Base-by-base conservation (phyloP, 1,140 invertebrate genomes). In the Daktulosphaira vitifoliae region DNA sequence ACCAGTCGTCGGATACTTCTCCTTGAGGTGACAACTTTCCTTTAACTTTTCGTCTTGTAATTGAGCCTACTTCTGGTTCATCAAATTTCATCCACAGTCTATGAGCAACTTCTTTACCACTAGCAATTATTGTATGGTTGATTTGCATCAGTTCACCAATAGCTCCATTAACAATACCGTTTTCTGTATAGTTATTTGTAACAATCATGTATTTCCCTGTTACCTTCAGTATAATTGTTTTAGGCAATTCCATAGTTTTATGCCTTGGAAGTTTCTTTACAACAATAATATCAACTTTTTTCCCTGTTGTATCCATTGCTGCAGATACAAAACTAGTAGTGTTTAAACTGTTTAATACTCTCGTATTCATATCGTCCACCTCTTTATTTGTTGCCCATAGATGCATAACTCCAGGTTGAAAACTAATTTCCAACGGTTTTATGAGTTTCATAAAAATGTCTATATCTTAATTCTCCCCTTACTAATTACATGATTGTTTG, bases 161-260 rank as follows among this genome's bases (percentile, higher is more conserved):
- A 7, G 73, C 68, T 25, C 73, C 74, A 70, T 76, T 75, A 1
- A 67, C 71, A 64, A 76, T 68, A 4, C 74, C 73, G 69, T 75
- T 72, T 13, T 62, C n/a, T 1, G 73, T 71, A 56, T 76, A 70
- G 9, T 75, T 74, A 66, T 75, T 75, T 3, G 69, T 71, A 13
- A 71, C 72, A 29, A 76, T 71, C 62, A 74, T 71, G 54, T 76
- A 76, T 53, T 53, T 53, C 11, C 8, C 29, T 8, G 11, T 33
- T 9, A 33, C n/a, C 7, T 33, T 53, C 2, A 29, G 11, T 11
- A 7, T 11, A 6, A 53, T 9, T 7, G 5, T 33, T 29, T 5
- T 2, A 8, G 25, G 18, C 18, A 53, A 37, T 9, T 25, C 26
- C 4, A 7, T 11, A 2, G 23, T 53, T 33, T 53, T 16, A n/a